A percentile compares a stretch with the other conserved stretches of the same genome.
These are phyloP conservation scores for Oxycera nigricornis DNA, from an alignment of 2,888 invertebrate species.

Conservation along the genomic window DNA sequence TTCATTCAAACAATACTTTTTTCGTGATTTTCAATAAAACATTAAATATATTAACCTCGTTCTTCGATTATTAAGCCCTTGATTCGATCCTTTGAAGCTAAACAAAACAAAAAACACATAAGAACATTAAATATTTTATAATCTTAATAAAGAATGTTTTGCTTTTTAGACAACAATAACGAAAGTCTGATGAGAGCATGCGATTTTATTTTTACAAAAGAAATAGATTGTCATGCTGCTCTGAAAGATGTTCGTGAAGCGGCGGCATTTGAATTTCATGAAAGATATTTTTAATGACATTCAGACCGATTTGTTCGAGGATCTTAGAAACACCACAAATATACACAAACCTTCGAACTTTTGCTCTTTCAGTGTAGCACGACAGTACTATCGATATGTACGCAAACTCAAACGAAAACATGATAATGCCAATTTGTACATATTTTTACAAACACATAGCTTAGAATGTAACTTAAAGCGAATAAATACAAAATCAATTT, in stretches of 20 bases:
- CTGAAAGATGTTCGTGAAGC: too few species aligned
- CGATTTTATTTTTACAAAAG: not conserved
- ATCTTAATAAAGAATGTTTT: too few species aligned
- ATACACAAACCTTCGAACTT: too few species aligned
- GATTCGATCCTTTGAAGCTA: conserved; percentile 71
- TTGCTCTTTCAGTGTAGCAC: too few species aligned
- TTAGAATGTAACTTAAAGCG: not conserved
- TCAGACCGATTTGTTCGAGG: too few species aligned
- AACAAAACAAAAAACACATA: conserved; percentile 44
- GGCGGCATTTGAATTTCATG: too few species aligned
- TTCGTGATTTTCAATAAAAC: not conserved
- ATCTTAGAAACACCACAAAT: too few species aligned
- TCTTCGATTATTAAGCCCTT: conserved; percentile 63
- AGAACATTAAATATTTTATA: conserved; percentile 46
- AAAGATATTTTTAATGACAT: too few species aligned
- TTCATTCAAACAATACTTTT: not conserved
- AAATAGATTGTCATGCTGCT: not conserved
- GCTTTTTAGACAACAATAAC: too few species aligned
- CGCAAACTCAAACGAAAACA: conserved; percentile 8
- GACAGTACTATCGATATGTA: too few species aligned
- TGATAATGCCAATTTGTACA: conserved; percentile 44
- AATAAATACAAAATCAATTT: conserved; percentile 43
- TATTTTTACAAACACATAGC: conserved; percentile 4
- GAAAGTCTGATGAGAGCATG: too few species aligned
- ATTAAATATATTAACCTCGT: conserved; percentile 57